Base-by-base conservation (phyloP, 2,113 vertebrate species). In the Crotalus tigris region DNA sequence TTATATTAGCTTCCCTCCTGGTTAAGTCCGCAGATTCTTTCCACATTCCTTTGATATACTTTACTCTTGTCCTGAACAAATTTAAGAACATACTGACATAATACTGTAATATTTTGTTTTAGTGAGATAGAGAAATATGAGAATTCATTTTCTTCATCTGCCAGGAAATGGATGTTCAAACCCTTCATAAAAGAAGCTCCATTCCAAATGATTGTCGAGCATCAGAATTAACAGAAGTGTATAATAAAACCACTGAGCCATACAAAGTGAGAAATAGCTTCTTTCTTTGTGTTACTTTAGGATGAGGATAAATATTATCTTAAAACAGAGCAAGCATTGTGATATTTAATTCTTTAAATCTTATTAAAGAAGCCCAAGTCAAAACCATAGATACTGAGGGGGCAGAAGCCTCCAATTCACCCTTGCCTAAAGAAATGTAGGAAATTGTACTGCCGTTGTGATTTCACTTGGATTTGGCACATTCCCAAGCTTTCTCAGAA, bases 121-220 rank as follows among this genome's bases (percentile, higher is more conserved):
- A 33, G 24, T 54, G 15, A 53, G 9, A 26, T 46, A 57, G 55
- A 75, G 54, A 92, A 33, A n/a, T 91, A 59, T 21, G 11, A 29
- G 19, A 13, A 55, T 91, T 92, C 33, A 49, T n/a, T 57, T 54
- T 61, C 54, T 33, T 90, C 75, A 87, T 2, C 39, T 55, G 88
- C 29, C 49, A 55, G 75, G 49, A 64, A 58, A 64, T 4, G 9
- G 23, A 55, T 54, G 24, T 64, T 75, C 26, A n/a, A 87, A 46
- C 24, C 23, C 19, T 89, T 87, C 69, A 51, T 33, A 75, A 55
- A 87, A 93, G 9, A 44, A 54, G 23, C 13, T 75, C 57, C 44
- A 49, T 87, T 39, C 58, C 81, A 87, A 29, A 29, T 57, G 93
- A 90, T 64, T 90, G 81, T 92, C 88, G 7, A 89, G 88, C 53